These are phyloP conservation scores for Orthosia gracilis DNA, from an alignment of 2,888 invertebrate genomes.

Conservation along the genomic window DNA sequence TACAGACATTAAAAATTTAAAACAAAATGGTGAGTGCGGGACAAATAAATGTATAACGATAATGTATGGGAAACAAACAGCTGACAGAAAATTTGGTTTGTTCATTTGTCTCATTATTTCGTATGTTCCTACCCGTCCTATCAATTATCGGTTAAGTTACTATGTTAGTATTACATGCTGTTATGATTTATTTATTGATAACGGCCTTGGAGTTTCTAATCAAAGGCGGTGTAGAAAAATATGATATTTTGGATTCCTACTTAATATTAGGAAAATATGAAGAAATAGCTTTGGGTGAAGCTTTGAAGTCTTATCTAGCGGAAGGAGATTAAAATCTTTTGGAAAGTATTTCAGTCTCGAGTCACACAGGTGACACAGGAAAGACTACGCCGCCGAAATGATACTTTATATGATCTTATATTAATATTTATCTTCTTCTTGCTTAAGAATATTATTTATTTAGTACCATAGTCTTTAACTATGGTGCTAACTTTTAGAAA, in stretches of 20 bases:
- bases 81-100: constrained; percentile 40
- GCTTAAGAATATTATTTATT: no score
- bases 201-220: constrained; percentile 26
- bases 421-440: not conserved
- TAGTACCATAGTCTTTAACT: no score
- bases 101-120: constrained; percentile 56
- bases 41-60: constrained; percentile 19
- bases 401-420: not conserved
- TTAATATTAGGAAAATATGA: not conserved
- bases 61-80: constrained; percentile 44
- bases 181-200: constrained; percentile 49
- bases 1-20: constrained; percentile 53
- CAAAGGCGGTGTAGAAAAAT: constrained; percentile 1
- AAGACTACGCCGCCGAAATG: not conserved
- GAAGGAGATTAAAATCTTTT: not conserved
- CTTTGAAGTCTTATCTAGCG: not conserved
- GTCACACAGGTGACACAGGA: not conserved
- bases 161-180: constrained; percentile 5
- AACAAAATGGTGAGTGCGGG: constrained; percentile 27
- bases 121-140: constrained; percentile 15
- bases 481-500: not conserved
- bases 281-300: not conserved
- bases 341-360: not conserved
- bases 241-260: not conserved
- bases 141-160: constrained; percentile 40